A percentile compares a stretch with the other conserved stretches of the same genome.
Evolutionary conservation across 2,113 vertebrate species (phyloP).

Genomic region (Rostratula benghalensis): DNA sequence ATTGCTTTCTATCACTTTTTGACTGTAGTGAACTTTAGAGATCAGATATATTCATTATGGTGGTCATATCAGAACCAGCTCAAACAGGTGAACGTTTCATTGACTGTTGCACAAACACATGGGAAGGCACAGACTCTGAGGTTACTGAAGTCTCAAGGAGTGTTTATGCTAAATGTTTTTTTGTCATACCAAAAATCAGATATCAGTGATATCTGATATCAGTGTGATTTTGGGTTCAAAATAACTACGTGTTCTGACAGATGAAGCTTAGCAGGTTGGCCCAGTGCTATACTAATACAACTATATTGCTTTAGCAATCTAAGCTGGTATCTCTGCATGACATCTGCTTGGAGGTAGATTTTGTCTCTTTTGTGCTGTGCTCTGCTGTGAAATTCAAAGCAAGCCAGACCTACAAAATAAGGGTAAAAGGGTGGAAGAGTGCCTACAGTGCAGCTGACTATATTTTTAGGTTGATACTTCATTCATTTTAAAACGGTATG

Average conservation of each 20-base stretch:
- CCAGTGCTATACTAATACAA: background rate
- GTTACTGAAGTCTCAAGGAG: background rate
- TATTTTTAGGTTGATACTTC: conserved; percentile 16
- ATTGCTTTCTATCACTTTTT: background rate
- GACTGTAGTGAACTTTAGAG: background rate
- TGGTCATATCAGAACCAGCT: background rate
- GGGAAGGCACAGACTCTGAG: background rate
- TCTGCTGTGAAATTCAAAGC: background rate
- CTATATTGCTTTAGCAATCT: background rate
- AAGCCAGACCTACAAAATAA: background rate
- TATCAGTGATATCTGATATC: too few relatives aligned
- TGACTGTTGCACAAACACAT: background rate
- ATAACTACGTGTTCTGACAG: background rate
- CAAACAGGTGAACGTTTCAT: background rate
- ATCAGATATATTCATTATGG: background rate
- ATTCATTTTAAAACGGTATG: conserved; percentile 30
- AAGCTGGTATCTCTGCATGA: background rate
- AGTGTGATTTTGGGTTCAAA: background rate
- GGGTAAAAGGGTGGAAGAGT: background rate
- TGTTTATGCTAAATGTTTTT: background rate
- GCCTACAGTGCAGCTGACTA: background rate
- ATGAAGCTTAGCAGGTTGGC: background rate
- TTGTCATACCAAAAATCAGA: background rate
- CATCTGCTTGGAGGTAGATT: background rate
- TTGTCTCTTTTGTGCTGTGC: background rate